phyloP scores from a whole-genome alignment of 2,888 invertebrate genomes.

The Athalia rosae region DNA sequence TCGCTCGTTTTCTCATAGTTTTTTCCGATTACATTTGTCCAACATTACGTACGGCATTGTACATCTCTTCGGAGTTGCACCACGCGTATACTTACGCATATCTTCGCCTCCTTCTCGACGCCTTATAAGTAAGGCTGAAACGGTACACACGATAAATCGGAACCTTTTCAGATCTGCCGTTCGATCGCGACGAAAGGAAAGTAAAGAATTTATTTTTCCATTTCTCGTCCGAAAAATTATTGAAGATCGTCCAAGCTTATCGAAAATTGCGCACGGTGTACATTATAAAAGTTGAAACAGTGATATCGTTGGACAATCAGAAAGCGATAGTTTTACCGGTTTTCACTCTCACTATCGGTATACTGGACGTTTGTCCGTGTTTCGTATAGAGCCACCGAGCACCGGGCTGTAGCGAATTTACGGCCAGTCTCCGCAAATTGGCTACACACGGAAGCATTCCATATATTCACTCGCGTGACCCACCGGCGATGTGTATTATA shows the following conservation, averaged over 20 bases:
- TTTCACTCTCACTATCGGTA: constrained; percentile 31
- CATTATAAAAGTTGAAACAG: background rate
- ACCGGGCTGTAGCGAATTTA: background rate
- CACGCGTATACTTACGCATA: background rate
- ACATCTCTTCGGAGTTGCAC: constrained; percentile 10
- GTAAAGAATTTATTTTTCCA: background rate
- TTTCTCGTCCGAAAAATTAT: background rate
- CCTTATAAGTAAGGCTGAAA: constrained; percentile 32
- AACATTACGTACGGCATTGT: background rate
- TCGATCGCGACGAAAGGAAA: background rate
- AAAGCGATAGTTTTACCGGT: constrained; percentile 33
- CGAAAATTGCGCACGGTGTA: constrained; percentile 3
- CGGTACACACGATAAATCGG: constrained; percentile 32
- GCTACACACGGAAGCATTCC: constrained; percentile 26
- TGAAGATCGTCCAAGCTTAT: background rate
- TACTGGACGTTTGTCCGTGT: background rate
- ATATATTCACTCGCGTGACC: constrained; percentile 8
- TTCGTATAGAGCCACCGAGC: constrained; percentile 12
- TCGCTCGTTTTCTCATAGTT: background rate
- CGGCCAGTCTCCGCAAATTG: constrained; percentile 22
- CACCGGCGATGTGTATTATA: background rate
- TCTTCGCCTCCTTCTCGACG: background rate
- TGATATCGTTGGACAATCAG: constrained; percentile 43
- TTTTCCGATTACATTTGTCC: constrained; percentile 33
- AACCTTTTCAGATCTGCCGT: background rate